phyloP scores from a whole-genome alignment of 2,113 vertebrate species.

The Triplophysa dalaica region DNA sequence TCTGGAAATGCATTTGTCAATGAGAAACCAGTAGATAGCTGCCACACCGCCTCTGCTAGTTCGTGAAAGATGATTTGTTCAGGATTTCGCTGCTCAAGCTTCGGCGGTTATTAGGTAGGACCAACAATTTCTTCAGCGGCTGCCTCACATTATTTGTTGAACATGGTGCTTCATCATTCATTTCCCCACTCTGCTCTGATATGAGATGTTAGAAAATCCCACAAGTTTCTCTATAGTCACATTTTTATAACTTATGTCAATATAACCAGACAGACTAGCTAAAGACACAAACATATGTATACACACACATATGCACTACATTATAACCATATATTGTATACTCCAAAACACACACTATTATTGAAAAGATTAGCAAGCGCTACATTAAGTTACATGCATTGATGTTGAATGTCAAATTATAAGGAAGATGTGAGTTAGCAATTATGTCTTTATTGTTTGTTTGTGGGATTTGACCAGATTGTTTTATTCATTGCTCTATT shows the following conservation, averaged over 20 bases:
- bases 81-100: background rate
- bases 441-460: too few relatives aligned
- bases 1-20: background rate
- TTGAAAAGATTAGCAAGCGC: too few relatives aligned
- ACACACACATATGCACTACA: too few relatives aligned
- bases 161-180: background rate
- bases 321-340: too few relatives aligned
- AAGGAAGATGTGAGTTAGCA: too few relatives aligned
- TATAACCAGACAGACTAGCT: background rate
- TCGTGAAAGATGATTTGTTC: background rate
- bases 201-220: background rate
- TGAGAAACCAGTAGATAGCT: background rate
- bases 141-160: background rate
- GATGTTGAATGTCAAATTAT: too few relatives aligned
- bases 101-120: background rate
- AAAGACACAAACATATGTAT: background rate
- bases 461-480: too few relatives aligned
- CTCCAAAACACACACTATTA: too few relatives aligned
- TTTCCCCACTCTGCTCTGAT: background rate
- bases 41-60: background rate
- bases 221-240: background rate
- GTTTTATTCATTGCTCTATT: too few relatives aligned
- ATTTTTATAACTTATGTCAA: slow-evolving; percentile 3
- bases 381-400: too few relatives aligned
- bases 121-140: background rate